phyloP scores from a whole-genome alignment of 2,797 vertebrate genomes.

The Nannoperca australis region DNA sequence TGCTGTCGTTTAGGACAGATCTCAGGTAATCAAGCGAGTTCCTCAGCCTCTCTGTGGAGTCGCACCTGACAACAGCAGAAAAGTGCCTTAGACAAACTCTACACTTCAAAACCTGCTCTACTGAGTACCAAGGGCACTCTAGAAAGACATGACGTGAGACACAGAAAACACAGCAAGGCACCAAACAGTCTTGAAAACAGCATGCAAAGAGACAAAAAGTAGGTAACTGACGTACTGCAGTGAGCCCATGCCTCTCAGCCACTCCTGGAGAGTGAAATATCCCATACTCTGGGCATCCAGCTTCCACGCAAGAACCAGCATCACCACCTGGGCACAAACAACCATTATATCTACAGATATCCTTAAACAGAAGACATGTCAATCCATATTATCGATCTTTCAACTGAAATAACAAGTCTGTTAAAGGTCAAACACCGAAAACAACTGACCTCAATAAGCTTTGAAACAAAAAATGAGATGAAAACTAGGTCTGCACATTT shows the following conservation, averaged over 20 bases:
- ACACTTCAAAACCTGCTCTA: background rate
- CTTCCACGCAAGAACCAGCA: conserved; percentile 99
- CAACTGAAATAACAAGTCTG: background rate
- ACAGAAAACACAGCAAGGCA: background rate
- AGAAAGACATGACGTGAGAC: background rate
- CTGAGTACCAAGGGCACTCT: background rate
- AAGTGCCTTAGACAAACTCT: conserved; percentile 33
- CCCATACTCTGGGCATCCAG: conserved; percentile 99
- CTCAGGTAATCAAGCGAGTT: conserved; percentile 98
- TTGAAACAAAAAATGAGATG: background rate
- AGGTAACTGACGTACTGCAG: conserved; percentile 91
- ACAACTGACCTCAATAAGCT: conserved; percentile 7
- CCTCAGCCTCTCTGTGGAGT: conserved; percentile 97
- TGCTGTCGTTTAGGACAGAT: conserved; percentile 96
- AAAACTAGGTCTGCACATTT: background rate
- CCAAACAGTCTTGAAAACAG: background rate
- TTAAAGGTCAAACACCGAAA: conserved; percentile 15
- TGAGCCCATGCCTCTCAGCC: conserved; percentile 98
- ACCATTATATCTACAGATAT: conserved; percentile 13
- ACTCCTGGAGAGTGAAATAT: conserved; percentile 98
- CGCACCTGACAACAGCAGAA: conserved; percentile 89
- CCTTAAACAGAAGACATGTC: conserved; percentile 6
- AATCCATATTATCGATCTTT: background rate
- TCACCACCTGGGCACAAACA: conserved; percentile 91
- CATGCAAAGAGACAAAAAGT: background rate